phyloP scores from a whole-genome alignment of 2,888 invertebrate species.

The Phyllotreta cruciferae region DNA sequence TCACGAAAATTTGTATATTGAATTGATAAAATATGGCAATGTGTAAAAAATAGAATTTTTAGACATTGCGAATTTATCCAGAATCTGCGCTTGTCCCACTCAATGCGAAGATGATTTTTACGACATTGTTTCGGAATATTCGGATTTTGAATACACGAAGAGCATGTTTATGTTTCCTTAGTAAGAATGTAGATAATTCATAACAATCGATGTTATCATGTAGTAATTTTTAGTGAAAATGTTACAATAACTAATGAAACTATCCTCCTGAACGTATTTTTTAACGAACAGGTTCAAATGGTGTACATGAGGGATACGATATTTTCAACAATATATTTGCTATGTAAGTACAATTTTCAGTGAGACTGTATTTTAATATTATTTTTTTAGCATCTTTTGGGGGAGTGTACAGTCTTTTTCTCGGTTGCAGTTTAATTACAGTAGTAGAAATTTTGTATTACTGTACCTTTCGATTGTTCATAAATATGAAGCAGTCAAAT shows the following conservation, averaged over 20 bases:
- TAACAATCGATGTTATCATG: conserved; percentile 30
- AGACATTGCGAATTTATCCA: conserved; percentile 23
- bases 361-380: conserved; percentile 10
- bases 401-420: conserved; percentile 59
- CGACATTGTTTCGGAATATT: conserved; percentile 42
- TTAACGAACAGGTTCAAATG: conserved; percentile 49
- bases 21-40: background rate
- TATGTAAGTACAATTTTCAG: conserved; percentile 48
- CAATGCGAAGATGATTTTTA: conserved; percentile 54
- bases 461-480: conserved; percentile 47
- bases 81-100: conserved; percentile 47
- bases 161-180: conserved; percentile 27
- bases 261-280: conserved; percentile 51
- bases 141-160: conserved; percentile 32
- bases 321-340: conserved; percentile 54
- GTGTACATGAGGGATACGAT: conserved; percentile 51
- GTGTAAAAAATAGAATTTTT: conserved; percentile 9
- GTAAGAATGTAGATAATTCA: conserved; percentile 34
- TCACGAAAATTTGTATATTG: background rate
- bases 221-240: conserved; percentile 36
- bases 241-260: conserved; percentile 38
- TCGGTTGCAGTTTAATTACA: conserved; percentile 59
- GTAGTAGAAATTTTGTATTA: conserved; percentile 58
- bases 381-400: conserved; percentile 58
- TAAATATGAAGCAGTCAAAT: conserved; percentile 45